Conservation (phyloP, 1,140 invertebrate species). For the Listronotus oregonensis region DNA sequence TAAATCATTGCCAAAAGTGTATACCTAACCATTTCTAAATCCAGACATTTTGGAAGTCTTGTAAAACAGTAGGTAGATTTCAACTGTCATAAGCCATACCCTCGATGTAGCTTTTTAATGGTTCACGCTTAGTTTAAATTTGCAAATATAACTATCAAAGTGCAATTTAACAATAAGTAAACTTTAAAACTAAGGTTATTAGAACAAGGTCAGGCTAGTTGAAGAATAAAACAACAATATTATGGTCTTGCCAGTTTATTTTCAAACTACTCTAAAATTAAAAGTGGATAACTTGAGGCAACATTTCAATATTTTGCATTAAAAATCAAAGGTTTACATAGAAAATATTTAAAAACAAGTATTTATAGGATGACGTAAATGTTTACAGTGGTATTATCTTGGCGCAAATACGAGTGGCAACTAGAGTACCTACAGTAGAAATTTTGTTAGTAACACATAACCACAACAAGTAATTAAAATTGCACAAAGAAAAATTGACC, state of each 20-base stretch:
- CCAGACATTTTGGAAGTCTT: too few relatives aligned
- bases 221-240: slow-evolving; percentile 1
- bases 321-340: too few relatives aligned
- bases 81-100: too few relatives aligned
- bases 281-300: background rate
- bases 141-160: slow-evolving; percentile 8
- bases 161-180: background rate
- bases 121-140: too few relatives aligned
- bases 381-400: slow-evolving; percentile 30
- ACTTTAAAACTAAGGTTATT: slow-evolving; percentile 1
- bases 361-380: slow-evolving; percentile 32
- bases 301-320: too few relatives aligned
- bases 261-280: background rate
- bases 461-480: slow-evolving; percentile 5
- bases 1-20: too few relatives aligned
- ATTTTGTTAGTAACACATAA: slow-evolving; percentile 11
- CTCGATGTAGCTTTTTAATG: too few relatives aligned
- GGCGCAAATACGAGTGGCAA: slow-evolving; percentile 12
- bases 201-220: slow-evolving; percentile 11
- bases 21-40: too few relatives aligned
- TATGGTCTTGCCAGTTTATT: slow-evolving; percentile 1
- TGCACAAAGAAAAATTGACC: background rate
- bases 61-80: too few relatives aligned
- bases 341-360: background rate
- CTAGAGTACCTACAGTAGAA: background rate